phyloP scores from a whole-genome alignment of 2,888 invertebrate genomes.

The Nowickia ferox region DNA sequence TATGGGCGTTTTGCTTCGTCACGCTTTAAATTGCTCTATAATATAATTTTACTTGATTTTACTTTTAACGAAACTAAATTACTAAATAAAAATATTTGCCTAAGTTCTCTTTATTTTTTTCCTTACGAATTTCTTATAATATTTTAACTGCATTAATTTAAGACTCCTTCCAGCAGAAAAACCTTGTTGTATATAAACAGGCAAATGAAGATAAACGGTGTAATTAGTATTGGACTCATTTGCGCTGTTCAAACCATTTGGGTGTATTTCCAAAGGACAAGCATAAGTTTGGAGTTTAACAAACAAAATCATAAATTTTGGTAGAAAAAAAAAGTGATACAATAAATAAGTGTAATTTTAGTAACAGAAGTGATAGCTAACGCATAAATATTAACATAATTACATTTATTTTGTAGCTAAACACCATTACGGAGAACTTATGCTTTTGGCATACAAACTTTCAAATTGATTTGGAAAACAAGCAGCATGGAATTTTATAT shows the following conservation, averaged over 20 bases:
- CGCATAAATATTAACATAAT: conserved; percentile 18
- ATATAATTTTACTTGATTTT: conserved; percentile 32
- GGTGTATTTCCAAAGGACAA: background rate
- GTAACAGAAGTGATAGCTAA: background rate
- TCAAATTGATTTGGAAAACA: background rate
- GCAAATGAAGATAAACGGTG: conserved; percentile 72
- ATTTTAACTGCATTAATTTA: background rate
- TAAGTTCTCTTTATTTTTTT: background rate
- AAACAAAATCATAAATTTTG: conserved; percentile 61
- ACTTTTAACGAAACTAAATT: background rate
- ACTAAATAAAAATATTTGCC: background rate
- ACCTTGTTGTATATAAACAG: background rate
- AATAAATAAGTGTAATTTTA: conserved; percentile 15
- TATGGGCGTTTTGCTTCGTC: conserved; percentile 76
- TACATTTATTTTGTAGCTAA: conserved; percentile 3
- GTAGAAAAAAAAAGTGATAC: background rate
- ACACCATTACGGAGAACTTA: background rate
- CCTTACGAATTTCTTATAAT: background rate
- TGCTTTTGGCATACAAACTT: background rate
- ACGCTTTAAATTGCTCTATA: conserved; percentile 15
- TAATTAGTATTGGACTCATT: conserved; percentile 68
- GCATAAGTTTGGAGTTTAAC: background rate
- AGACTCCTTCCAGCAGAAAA: background rate
- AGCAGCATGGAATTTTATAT: background rate
- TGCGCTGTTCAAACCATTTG: conserved; percentile 3